Percentiles rank a stretch among this genome's conserved stretches.
phyloP scores from a whole-genome alignment of 2,888 invertebrate genomes.

The Fissipunctia ypsillon region DNA sequence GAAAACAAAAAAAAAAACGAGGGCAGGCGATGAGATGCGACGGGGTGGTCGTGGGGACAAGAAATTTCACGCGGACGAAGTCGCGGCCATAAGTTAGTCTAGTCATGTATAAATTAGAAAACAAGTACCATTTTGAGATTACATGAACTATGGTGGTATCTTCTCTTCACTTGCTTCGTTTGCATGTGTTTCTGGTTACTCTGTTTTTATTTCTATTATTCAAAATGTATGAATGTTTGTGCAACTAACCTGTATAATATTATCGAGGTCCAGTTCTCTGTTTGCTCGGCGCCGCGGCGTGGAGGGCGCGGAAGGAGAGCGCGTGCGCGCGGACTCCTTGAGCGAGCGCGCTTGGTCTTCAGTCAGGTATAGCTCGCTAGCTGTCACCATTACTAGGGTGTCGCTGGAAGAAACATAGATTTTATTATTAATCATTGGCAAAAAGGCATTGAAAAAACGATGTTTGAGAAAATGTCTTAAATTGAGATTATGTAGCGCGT shows the following conservation, averaged over 20 bases:
- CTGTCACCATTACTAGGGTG: slow-evolving; percentile 87
- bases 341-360: slow-evolving; percentile 90
- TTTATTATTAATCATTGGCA: background rate
- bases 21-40: too few species aligned
- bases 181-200: too few species aligned
- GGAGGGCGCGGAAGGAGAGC: slow-evolving; percentile 79
- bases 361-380: slow-evolving; percentile 89
- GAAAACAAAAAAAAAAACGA: too few species aligned
- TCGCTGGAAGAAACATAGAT: slow-evolving; percentile 75
- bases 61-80: too few species aligned
- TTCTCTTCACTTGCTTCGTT: too few species aligned
- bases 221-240: background rate
- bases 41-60: too few species aligned
- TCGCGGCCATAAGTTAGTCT: too few species aligned
- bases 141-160: too few species aligned
- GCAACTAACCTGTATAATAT: slow-evolving; percentile 84
- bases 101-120: too few species aligned
- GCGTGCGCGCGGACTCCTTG: slow-evolving; percentile 78
- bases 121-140: too few species aligned
- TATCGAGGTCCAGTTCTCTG: slow-evolving; percentile 86
- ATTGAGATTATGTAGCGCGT: too few species aligned
- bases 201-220: too few species aligned
- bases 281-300: slow-evolving; percentile 84
- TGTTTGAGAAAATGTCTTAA: background rate
- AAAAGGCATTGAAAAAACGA: background rate